Evolutionary conservation across 2,888 invertebrate species (phyloP).

Genomic region (Lymantria monacha): DNA sequence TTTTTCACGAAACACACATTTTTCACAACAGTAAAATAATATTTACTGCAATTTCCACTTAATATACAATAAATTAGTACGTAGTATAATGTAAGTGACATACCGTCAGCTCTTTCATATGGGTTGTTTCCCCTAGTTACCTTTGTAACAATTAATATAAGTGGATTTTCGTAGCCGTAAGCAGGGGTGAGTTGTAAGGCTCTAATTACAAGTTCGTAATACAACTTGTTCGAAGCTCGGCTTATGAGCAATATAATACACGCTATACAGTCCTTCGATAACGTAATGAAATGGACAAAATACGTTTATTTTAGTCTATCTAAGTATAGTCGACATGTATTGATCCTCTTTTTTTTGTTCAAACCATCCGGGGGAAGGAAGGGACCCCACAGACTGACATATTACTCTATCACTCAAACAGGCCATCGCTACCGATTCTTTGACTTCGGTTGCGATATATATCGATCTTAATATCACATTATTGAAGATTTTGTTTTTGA

Average conservation of each 20-base stretch:
- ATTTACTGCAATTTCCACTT: too few relatives aligned
- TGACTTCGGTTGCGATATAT: neutral
- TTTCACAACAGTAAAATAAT: too few relatives aligned
- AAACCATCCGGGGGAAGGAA: too few relatives aligned
- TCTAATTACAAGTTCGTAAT: conserved; percentile 24
- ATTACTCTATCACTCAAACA: too few relatives aligned
- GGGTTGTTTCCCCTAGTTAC: conserved; percentile 34
- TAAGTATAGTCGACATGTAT: neutral
- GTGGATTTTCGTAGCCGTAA: conserved; percentile 30
- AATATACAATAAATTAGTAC: neutral
- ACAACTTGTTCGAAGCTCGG: conserved; percentile 12
- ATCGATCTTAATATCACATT: neutral
- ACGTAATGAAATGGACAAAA: conserved; percentile 9
- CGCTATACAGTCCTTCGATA: conserved; percentile 11
- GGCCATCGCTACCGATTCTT: too few relatives aligned
- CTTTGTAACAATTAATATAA: conserved; percentile 47
- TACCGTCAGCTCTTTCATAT: conserved; percentile 29
- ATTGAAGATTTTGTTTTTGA: neutral
- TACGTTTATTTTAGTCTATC: conserved; percentile 1
- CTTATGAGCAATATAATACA: conserved; percentile 19
- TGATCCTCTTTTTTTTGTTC: too few relatives aligned
- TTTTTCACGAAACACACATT: too few relatives aligned
- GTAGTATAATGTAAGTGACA: conserved; percentile 14
- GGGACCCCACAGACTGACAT: too few relatives aligned
- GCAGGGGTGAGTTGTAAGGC: conserved; percentile 20